Evolutionary conservation across 2,888 invertebrate species (phyloP), one percentile per base, ranked within the genome.

Genomic region (Trichogramma dendrolimi): DNA sequence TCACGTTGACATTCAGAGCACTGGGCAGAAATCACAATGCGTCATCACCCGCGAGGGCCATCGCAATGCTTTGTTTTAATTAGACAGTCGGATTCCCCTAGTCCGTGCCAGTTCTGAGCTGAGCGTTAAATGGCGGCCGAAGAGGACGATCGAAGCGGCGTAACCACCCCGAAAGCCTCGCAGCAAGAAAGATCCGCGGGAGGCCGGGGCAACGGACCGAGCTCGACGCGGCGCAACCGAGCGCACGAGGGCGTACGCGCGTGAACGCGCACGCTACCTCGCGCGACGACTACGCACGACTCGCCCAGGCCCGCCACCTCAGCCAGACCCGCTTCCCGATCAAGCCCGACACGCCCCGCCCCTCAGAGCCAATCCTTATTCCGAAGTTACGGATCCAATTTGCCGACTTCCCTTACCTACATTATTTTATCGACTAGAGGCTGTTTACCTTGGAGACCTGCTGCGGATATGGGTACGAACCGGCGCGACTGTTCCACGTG

Each of bases 1-100:
- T 84, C 83, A 84, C 82, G 79, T 85, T 85, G 83, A 85, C 85
- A 85, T 75, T 75, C 72, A 82, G 78, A 82, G 82, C 82, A 85
- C 84, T 84, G 84, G 84, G 84, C 83, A 85, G 85, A 85, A 86
- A 85, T 86, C 85, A 86, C 84, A 82, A 82, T 82, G 81, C 80
- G 82, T 82, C 82, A 82, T 81, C 81, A 82, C 80, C 80, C 80
- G 80, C 79, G 77, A 79, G 80, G 82, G 82, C 83, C 84, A 85
- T 86, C 85, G 83, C 84, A 84, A 85, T 85, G 84, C 85, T 73
- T 72, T 73, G 72, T 74, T 73, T 74, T 72, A 73, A 73, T 73
- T 72, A 75, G 73, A 73, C 73, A 73, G 73, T 73, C 72, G 72
- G 73, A 73, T 72, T 71, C 72, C 72, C 71, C 83, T 80, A 79